Evolutionary conservation across 2,113 vertebrate species (phyloP), one percentile per base, ranked within the genome.

Genomic region (Syngnathus floridae): DNA sequence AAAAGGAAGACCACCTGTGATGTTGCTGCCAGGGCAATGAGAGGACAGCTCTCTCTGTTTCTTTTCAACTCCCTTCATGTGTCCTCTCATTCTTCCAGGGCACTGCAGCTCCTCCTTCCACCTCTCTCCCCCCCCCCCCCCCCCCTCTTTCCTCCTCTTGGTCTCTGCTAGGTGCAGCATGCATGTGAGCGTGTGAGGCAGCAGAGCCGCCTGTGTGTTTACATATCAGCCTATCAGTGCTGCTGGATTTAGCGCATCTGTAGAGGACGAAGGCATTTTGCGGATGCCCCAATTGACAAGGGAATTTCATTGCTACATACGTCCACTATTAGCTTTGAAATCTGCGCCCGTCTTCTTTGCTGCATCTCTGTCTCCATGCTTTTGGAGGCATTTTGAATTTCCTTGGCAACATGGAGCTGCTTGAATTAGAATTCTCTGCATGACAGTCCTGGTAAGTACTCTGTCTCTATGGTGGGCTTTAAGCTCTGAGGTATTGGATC

Each of bases 381-480:
- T 87, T 84, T 73, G 80, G 86, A 84, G 86, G 89, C 82, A 82
- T 88, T 90, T 87, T 82, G 88, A 88, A 90, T 88, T 84, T 83
- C 82, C 84, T 85, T 82, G 79, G 89, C 87, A 88, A 88, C 86
- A 91, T 91, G 90, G 89, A 90, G 82, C 80, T 85, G 85, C 87
- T 85, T 82, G 86, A 90, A 90, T 90, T 90, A 88, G 88, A 87
- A 90, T 89, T 87, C 89, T 89, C 87, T 83, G 88, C 89, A 90
- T 91, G 90, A 90, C 89, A 87, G 88, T 91, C 84, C 89, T 91
- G 90, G 90, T 91, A 86, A 91, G 89, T 86, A 86, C 83, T 84
- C 73, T 70, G 80, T 86, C 74, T 86, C 84, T 87, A 69, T 82
- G 77, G 72, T 81, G 82, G 81, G 78, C 79, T 87, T 82, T 71